These are phyloP conservation scores for Gavia stellata DNA, from an alignment of 2,113 vertebrate genomes.

Conservation along the genomic window DNA sequence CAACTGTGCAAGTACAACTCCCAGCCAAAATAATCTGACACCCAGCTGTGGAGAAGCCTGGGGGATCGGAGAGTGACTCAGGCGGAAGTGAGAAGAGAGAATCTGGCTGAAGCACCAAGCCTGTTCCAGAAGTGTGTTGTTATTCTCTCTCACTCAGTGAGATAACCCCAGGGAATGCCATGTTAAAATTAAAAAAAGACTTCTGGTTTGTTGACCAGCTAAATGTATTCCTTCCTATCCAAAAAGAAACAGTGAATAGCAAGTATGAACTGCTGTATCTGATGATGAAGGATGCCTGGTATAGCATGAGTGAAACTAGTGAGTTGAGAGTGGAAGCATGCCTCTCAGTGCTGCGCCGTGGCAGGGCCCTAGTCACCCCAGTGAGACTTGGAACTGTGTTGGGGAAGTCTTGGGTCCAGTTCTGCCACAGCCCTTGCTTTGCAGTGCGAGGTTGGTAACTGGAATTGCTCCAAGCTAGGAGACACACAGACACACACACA, in stretches of 20 bases:
- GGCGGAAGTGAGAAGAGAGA: not conserved
- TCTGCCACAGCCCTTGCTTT: not conserved
- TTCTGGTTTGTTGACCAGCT: not conserved
- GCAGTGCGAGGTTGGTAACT: not conserved
- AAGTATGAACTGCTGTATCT: not conserved
- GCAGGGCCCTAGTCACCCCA: not conserved
- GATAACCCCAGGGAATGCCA: not conserved
- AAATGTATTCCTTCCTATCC: not conserved
- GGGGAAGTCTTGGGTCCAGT: not conserved
- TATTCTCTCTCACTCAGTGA: not conserved
- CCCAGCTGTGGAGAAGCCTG: not conserved
- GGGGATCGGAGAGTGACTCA: not conserved
- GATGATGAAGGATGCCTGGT: not conserved
- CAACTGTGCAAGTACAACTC: not conserved
- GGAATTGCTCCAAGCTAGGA: not conserved
- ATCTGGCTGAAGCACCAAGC: not conserved
- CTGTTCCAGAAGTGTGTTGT: accelerated
- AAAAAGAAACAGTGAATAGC: not conserved
- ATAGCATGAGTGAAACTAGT: accelerated
- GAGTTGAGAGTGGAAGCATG: not conserved
- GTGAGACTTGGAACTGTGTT: not conserved
- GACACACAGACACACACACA: accelerated
- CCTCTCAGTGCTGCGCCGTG: accelerated
- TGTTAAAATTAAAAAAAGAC: not conserved
- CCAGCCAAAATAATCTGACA: not conserved